Evolutionary conservation across 1,140 invertebrate species (phyloP).

Genomic region (Drosophila arawakana): DNA sequence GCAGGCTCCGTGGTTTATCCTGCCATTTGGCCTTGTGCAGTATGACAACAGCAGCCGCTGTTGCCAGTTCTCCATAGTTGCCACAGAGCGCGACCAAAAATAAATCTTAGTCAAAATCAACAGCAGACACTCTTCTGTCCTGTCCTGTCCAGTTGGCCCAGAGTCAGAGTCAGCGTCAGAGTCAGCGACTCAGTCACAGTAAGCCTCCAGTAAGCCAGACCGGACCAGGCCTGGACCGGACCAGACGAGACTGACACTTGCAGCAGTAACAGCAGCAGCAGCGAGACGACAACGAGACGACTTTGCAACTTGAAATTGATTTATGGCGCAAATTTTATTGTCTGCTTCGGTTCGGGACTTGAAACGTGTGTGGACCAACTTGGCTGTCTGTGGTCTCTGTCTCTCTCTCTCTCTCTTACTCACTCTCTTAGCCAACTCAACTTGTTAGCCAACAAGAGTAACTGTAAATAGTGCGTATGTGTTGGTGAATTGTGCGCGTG

Average conservation of each 20-base stretch:
- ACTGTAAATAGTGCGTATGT: conserved; percentile 71
- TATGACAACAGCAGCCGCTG: conserved; percentile 81
- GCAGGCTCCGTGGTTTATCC: conserved; percentile 83
- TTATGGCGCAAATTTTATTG: conserved; percentile 82
- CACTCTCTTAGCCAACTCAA: conserved; percentile 52
- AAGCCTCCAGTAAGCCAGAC: conserved; percentile 40
- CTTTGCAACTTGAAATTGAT: conserved; percentile 79
- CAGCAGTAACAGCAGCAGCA: conserved; percentile 48
- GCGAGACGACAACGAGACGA: conserved; percentile 32
- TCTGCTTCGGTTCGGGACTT: conserved; percentile 60
- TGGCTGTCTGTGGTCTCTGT: conserved; percentile 8
- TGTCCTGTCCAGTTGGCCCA: not conserved
- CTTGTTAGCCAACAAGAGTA: conserved; percentile 77
- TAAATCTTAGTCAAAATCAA: conserved; percentile 77
- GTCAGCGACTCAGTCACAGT: conserved; percentile 55
- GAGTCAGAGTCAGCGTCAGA: conserved; percentile 20
- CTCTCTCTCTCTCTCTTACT: too few relatives aligned
- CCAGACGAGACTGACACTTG: conserved; percentile 62
- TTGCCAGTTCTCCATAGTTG: conserved; percentile 76
- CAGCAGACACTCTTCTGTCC: not conserved
- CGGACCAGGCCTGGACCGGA: not conserved
- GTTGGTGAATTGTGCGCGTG: conserved; percentile 73
- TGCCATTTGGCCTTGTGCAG: conserved; percentile 81
- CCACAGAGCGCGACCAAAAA: conserved; percentile 61
- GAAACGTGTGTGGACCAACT: conserved; percentile 42